A percentile compares a stretch with the other conserved stretches of the same genome.
phyloP scores from a whole-genome alignment of 2,113 vertebrate species.

The Nerophis ophidion region DNA sequence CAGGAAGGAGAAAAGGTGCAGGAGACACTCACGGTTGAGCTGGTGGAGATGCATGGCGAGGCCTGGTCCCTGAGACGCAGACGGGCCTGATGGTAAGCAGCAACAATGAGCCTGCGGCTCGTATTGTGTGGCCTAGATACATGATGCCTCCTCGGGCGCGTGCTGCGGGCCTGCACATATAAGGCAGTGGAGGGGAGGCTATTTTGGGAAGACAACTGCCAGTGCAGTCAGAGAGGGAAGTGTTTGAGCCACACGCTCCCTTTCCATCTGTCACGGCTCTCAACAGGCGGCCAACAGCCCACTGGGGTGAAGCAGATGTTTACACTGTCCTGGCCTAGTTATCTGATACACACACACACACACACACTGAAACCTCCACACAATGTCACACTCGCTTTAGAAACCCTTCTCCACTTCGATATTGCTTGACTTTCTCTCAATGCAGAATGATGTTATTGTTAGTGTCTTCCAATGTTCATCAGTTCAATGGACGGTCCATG shows the following conservation, averaged over 20 bases:
- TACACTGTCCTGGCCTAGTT: constrained; percentile 46
- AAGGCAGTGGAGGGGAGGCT: constrained; percentile 79
- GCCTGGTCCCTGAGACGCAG: constrained; percentile 28
- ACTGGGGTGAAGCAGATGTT: constrained; percentile 58
- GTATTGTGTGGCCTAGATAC: constrained; percentile 67
- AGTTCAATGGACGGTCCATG: too few relatives aligned
- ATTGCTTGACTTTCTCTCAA: too few relatives aligned
- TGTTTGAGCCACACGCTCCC: constrained; percentile 54
- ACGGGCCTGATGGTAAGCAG: constrained; percentile 39
- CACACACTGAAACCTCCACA: neutral
- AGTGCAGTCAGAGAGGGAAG: constrained; percentile 57
- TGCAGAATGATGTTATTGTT: too few relatives aligned
- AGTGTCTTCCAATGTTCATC: too few relatives aligned
- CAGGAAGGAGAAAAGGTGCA: constrained; percentile 91
- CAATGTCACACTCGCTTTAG: neutral
- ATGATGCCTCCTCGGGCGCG: constrained; percentile 63
- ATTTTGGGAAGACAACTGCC: constrained; percentile 83
- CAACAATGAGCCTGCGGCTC: constrained; percentile 48
- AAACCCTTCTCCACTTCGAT: too few relatives aligned
- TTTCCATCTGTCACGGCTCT: constrained; percentile 66
- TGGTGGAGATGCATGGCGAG: constrained; percentile 79
- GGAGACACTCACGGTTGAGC: constrained; percentile 85
- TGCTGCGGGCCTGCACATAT: constrained; percentile 80
- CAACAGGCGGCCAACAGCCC: constrained; percentile 45
- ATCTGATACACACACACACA: too few relatives aligned